Evolutionary conservation across 2,113 vertebrate genomes (phyloP).

Genomic region (Charadrius vociferus): DNA sequence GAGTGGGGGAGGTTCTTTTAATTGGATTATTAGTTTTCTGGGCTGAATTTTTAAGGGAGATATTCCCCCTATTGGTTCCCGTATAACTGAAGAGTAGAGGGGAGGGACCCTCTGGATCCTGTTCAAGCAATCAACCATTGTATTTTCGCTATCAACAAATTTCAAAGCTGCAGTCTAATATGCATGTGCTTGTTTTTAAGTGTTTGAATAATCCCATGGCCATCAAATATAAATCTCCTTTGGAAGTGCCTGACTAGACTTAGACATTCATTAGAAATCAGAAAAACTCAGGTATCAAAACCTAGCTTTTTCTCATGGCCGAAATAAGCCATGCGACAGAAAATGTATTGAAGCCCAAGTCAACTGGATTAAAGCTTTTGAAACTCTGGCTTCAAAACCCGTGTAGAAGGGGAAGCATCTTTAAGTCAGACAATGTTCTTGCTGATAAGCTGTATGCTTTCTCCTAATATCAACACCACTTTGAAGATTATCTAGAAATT

Average conservation of each 20-base stretch:
- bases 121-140: background rate
- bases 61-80: fast-evolving
- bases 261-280: background rate
- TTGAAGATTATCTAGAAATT: background rate
- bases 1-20: background rate
- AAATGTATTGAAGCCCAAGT: background rate
- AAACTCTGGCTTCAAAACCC: background rate
- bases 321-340: background rate
- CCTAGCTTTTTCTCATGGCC: fast-evolving
- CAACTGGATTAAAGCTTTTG: background rate
- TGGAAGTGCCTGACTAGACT: background rate
- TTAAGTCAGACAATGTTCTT: background rate
- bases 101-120: background rate
- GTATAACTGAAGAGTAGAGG: background rate
- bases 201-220: background rate
- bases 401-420: fast-evolving
- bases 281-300: background rate
- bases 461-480: background rate
- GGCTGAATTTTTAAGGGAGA: background rate
- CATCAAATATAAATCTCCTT: background rate
- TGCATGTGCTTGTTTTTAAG: background rate
- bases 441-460: background rate
- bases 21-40: background rate
- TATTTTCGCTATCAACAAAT: background rate
- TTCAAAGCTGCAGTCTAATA: background rate